Conservation (phyloP, 2,113 vertebrate species). For the Vulpes lagopus region DNA sequence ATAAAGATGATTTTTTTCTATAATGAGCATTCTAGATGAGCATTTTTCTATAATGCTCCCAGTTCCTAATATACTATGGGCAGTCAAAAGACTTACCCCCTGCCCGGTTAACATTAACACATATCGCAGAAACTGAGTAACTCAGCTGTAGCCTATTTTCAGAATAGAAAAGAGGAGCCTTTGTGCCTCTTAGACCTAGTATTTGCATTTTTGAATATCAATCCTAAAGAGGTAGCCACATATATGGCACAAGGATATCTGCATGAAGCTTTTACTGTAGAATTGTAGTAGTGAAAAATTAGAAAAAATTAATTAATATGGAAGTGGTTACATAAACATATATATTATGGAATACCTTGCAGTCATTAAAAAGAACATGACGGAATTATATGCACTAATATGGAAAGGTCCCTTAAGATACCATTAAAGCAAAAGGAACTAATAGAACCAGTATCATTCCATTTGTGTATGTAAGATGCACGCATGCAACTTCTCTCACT, state of each 20-base stretch:
- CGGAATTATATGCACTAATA: slow-evolving; percentile 8
- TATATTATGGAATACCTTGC: not conserved
- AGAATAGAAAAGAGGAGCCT: not conserved
- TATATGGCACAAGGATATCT: not conserved
- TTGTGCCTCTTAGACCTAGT: not conserved
- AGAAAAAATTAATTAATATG: not conserved
- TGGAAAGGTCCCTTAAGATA: not conserved
- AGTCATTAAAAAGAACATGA: not conserved
- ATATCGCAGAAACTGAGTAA: not conserved
- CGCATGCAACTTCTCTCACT: not conserved
- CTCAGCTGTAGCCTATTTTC: not conserved
- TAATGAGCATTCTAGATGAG: not conserved
- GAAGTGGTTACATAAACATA: not conserved
- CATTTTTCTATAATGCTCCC: not conserved
- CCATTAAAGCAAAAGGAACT: slow-evolving; percentile 23
- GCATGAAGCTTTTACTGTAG: not conserved
- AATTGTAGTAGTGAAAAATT: not conserved
- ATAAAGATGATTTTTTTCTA: slow-evolving; percentile 34
- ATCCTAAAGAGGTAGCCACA: not conserved
- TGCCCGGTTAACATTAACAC: not conserved
- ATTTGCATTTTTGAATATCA: not conserved
- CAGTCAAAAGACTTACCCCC: not conserved
- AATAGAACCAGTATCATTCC: not conserved
- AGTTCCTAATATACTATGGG: not conserved
- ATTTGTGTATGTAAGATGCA: not conserved